Base-by-base conservation (phyloP, 2,888 invertebrate genomes). In the Chrysopilus asiliformis region DNA sequence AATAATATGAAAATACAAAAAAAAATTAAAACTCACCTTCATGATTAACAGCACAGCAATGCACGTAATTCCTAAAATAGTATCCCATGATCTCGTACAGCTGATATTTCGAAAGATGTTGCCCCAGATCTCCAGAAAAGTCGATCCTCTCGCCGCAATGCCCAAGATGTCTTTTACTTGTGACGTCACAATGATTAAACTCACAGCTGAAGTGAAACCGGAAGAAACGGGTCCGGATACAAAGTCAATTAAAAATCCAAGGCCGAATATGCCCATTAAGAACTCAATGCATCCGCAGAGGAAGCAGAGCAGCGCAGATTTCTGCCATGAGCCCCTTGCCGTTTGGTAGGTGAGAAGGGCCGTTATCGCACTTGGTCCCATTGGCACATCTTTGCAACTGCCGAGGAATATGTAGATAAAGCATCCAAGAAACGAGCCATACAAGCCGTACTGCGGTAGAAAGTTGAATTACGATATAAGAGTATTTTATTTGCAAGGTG, bases 321-420 rank as follows among this genome's bases (percentile, higher is more conserved):
- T 58, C 34, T 57, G 59, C 47, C 68, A 64, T 6, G 66, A 58
- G 27, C 77, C 78, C 34, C 72, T 70, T 0, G 83, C 73, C 19
- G 79, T 74, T 65, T 85, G 83, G 59, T 70, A 81, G 1, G 89
- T 89, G 47, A 93, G 71, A 38, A 93, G 67, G 4, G 91, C 85
- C 45, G 86, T 79, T 50, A 93, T 89, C 43, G 93, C 91, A 2
- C 90, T 90, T 12, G 93, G 93, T 9, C 93, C 91, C 49, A 90
- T 74, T 2, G 91, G 90, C 41, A 90, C 82, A 58, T 91, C 90
- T 58, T 89, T 87, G 56, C 89, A 86, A 44, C 87, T 89, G 31
- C 93, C 93, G 48, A 94, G 72, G 47, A 93, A 65, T 50, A 86
- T 81, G 68, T 94, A 94, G 42, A 91, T 70, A 62, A 93, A 81